Conservation (phyloP, 2,888 invertebrate species). For the Ectobius pallidus region DNA sequence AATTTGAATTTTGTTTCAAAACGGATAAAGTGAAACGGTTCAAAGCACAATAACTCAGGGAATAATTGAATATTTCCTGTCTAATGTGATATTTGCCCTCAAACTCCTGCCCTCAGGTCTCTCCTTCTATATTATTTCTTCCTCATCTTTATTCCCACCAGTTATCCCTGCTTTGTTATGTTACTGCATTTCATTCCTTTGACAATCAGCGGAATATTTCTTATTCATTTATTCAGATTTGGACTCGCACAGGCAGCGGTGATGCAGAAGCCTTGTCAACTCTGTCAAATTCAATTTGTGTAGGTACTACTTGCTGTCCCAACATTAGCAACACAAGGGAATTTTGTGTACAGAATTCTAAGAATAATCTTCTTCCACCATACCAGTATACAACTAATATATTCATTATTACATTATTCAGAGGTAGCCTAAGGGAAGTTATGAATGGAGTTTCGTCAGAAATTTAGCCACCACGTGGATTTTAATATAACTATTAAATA, state of each 20-base stretch:
- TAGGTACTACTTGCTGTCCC: background rate
- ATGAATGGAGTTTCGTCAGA: too few relatives aligned
- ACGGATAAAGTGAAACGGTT: background rate
- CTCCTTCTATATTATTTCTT: too few relatives aligned
- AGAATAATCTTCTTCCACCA: too few relatives aligned
- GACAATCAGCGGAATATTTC: constrained; percentile 24
- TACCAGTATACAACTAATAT: too few relatives aligned
- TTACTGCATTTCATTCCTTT: background rate
- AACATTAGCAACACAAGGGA: background rate
- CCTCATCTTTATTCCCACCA: too few relatives aligned
- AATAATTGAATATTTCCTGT: background rate
- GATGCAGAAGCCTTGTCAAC: constrained; percentile 17
- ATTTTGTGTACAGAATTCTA: too few relatives aligned
- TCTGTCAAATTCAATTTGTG: constrained; percentile 22
- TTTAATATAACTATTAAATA: too few relatives aligned
- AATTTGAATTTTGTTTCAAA: background rate
- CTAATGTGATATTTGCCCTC: background rate
- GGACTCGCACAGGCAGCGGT: background rate
- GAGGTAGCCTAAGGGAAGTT: too few relatives aligned
- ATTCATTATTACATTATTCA: too few relatives aligned
- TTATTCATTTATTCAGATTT: constrained; percentile 22
- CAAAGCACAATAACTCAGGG: background rate
- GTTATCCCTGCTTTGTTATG: background rate
- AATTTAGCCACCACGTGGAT: too few relatives aligned
- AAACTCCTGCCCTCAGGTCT: background rate